A percentile compares a stretch with the other conserved stretches of the same genome.
phyloP scores from a whole-genome alignment of 2,113 vertebrate species.

The Galeopterus variegatus region DNA sequence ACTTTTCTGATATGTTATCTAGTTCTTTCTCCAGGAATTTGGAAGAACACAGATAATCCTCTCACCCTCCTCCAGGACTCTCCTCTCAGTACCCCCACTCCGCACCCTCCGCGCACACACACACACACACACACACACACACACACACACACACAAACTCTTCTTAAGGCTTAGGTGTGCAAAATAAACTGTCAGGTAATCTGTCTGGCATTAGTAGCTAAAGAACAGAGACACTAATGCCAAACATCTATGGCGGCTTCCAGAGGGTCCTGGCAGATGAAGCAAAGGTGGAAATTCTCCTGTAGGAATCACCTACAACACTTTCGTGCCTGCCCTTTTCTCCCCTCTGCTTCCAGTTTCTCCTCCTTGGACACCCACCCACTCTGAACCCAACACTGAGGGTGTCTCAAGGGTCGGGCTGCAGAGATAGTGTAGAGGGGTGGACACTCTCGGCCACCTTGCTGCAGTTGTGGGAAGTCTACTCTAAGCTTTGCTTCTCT shows the following conservation, averaged over 20 bases:
- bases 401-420: background rate
- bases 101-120: no score
- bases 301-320: no score
- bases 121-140: background rate
- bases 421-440: background rate
- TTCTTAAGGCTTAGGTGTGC: background rate
- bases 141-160: background rate
- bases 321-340: background rate
- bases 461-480: background rate
- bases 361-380: background rate
- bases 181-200: background rate
- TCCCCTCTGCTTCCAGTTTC: background rate
- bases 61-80: background rate
- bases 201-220: background rate
- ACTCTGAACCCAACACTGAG: slow-evolving; percentile 59
- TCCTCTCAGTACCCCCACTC: background rate
- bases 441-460: background rate
- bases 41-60: background rate
- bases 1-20: background rate
- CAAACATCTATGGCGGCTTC: background rate
- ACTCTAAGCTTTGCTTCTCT: background rate
- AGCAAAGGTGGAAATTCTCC: background rate
- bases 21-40: background rate
- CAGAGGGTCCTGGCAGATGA: background rate
- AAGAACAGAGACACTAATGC: background rate